These are phyloP conservation scores for Camponotus pennsylvanicus DNA, from an alignment of 1,140 invertebrate genomes.

Conservation along the genomic window DNA sequence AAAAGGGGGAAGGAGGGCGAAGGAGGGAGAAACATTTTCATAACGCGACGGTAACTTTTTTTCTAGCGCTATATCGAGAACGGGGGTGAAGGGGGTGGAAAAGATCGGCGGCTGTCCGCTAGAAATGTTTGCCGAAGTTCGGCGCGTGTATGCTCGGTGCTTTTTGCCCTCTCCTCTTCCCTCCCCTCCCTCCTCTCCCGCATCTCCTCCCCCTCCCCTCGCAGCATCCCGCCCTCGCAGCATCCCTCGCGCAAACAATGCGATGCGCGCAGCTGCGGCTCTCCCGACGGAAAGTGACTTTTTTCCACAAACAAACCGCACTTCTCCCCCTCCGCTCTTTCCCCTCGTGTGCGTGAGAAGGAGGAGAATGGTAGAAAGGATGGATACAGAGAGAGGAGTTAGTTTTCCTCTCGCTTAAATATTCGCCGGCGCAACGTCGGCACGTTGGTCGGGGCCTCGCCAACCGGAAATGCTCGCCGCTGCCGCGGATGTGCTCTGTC, in stretches of 20 bases:
- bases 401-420: slow-evolving; percentile 67
- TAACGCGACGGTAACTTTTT: slow-evolving; percentile 56
- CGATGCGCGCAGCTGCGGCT: slow-evolving; percentile 62
- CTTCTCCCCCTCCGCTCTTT: slow-evolving; percentile 12
- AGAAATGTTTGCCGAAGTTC: slow-evolving; percentile 59
- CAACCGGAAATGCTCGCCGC: slow-evolving; percentile 63
- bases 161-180: slow-evolving; percentile 43
- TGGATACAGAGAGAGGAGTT: slow-evolving; percentile 40
- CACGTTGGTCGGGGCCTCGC: slow-evolving; percentile 21
- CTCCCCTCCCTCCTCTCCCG: slow-evolving; percentile 17
- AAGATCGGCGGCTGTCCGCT: slow-evolving; percentile 53
- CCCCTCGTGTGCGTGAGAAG: neutral
- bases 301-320: slow-evolving; percentile 65
- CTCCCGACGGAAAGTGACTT: slow-evolving; percentile 61
- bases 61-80: slow-evolving; percentile 44
- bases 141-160: slow-evolving; percentile 35
- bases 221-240: slow-evolving; percentile 16
- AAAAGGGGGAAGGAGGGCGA: neutral
- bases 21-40: slow-evolving; percentile 21
- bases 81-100: neutral
- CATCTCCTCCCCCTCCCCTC: slow-evolving; percentile 19
- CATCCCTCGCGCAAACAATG: slow-evolving; percentile 55
- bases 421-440: slow-evolving; percentile 48
- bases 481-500: slow-evolving; percentile 59
- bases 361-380: neutral